Evolutionary conservation across 2,113 vertebrate genomes (phyloP).

Genomic region (Eonycteris spelaea): DNA sequence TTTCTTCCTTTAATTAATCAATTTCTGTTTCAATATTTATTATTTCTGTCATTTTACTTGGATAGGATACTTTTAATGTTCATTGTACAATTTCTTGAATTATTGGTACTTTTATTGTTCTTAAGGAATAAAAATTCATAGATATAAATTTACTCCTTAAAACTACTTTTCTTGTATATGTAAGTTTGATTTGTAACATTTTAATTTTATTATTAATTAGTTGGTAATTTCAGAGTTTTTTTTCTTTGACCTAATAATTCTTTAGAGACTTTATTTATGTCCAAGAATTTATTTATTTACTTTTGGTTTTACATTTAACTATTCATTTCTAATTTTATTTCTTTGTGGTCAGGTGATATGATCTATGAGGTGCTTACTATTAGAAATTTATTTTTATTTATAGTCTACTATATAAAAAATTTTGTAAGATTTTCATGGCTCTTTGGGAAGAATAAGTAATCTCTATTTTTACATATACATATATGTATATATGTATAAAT

Average conservation of each 20-base stretch:
- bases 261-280: background rate
- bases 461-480: background rate
- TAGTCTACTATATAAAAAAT: background rate
- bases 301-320: background rate
- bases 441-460: background rate
- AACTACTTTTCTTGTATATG: background rate
- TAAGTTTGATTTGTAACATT: background rate
- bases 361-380: background rate
- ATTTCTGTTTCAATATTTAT: background rate
- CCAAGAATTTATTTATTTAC: background rate
- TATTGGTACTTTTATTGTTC: background rate
- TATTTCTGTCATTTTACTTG: background rate
- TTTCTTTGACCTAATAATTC: background rate
- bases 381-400: background rate
- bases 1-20: background rate
- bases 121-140: background rate
- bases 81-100: background rate
- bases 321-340: background rate
- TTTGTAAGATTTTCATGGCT: background rate
- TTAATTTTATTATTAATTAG: background rate
- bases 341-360: background rate
- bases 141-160: background rate
- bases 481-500: background rate
- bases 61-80: background rate
- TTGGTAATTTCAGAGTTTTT: background rate